Base-by-base conservation (phyloP, 2,113 vertebrate species). In the Dicerorhinus sumatrensis region DNA sequence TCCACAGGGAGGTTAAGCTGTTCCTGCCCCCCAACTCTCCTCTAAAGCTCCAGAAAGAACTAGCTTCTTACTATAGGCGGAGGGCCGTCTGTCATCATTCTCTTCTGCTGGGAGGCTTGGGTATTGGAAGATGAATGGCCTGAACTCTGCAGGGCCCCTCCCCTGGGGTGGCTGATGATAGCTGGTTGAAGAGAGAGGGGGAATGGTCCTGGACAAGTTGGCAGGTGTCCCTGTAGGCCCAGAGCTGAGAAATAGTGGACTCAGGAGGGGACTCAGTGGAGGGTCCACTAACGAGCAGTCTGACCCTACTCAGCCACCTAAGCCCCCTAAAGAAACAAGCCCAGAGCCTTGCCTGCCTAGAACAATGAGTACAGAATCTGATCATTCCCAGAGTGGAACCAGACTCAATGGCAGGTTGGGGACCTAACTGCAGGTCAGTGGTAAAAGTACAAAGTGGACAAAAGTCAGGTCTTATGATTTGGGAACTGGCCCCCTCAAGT, bases 71-170 rank as follows among this genome's bases (percentile, higher is more conserved):
- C 54, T 69, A 42, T 14, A 82, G 84, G 82, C 27, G 5, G 72
- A 91, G 56, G 92, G 93, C 54, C 11, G 3, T 96, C 96, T 97
- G 94, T 94, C 80, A 88, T 81, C 96, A 51, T 75, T 70, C 84
- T 82, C 65, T 87, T 92, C 54, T n/a, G 58, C 23, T 51, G 46
- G 75, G 60, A 95, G 87, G 54, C 46, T 39, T 65, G 33, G 51
- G 87, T 39, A 46, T 2, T 67, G 79, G 82, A 88, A 94, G 95
- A 97, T n/a, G 58, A 86, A 93, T 72, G 69, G 90, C 51, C 77
- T 86, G 63, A 77, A 75, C 67, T 70, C 39, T 29, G 33, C 18
- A 46, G 42, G 2, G 51, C 36, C 75, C 95, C 14, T 85, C 88
- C 76, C 73, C 36, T 10, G 6, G 51, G 89, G 31, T 88, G 69